phyloP scores from a whole-genome alignment of 2,113 vertebrate species.

The Mobula hypostoma region DNA sequence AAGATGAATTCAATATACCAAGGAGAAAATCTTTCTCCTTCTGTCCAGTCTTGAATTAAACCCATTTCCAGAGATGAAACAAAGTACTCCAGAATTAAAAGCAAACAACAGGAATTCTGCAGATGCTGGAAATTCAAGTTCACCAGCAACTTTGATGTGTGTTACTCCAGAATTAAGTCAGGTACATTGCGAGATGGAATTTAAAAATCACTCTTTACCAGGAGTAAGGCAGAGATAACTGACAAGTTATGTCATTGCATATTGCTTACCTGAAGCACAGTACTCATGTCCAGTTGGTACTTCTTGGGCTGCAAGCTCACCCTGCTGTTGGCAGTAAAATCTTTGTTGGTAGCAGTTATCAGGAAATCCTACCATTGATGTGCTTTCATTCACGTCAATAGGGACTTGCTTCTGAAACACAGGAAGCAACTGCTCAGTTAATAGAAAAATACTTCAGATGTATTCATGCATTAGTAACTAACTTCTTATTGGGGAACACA shows the following conservation, averaged over 20 bases:
- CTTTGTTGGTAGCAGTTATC: constrained; percentile 64
- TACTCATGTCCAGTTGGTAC: constrained; percentile 81
- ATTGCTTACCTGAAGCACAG: constrained; percentile 66
- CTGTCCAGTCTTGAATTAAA: background rate
- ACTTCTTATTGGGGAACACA: background rate
- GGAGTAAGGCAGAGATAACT: too few species aligned
- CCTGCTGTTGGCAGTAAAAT: constrained; percentile 61
- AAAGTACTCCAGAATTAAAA: background rate
- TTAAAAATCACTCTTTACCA: background rate
- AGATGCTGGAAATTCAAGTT: too few species aligned
- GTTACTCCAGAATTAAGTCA: background rate
- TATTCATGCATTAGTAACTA: background rate
- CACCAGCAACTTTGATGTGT: too few species aligned
- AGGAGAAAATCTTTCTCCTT: background rate
- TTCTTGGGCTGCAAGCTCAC: constrained; percentile 78
- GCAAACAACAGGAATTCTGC: too few species aligned
- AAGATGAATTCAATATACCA: too few species aligned
- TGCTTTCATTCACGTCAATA: constrained; percentile 56
- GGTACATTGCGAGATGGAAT: too few species aligned
- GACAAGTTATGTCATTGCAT: too few species aligned
- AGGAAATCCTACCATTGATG: constrained; percentile 63
- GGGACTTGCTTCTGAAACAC: constrained; percentile 65
- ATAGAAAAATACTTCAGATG: background rate
- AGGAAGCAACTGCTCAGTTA: background rate
- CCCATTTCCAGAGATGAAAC: background rate